Percentiles rank a stretch among this genome's conserved stretches.
These are phyloP conservation scores for Medauroidea extradentata DNA, from an alignment of 1,140 invertebrate species.

Conservation along the genomic window DNA sequence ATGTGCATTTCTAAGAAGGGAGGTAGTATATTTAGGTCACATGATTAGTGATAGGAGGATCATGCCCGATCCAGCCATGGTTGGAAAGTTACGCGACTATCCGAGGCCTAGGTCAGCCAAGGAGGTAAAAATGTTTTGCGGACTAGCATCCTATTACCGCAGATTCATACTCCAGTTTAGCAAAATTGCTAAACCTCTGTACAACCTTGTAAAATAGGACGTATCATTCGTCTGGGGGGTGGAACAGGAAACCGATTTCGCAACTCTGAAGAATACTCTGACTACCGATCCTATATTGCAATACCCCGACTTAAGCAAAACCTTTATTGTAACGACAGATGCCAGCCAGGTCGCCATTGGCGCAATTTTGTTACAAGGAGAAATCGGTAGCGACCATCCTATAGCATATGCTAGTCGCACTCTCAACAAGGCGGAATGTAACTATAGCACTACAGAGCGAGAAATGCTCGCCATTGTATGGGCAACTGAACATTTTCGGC, in stretches of 20 bases:
- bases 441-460: slow-evolving; percentile 44
- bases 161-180: too few species aligned
- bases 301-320: slow-evolving; percentile 2
- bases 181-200: too few species aligned
- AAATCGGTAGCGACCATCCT: slow-evolving; percentile 10
- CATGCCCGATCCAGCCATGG: slow-evolving; percentile 41
- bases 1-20: slow-evolving; percentile 43
- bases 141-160: too few species aligned
- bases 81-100: slow-evolving; percentile 36
- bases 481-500: slow-evolving; percentile 42
- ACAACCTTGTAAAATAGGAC: too few species aligned
- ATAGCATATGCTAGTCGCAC: too few species aligned
- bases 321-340: slow-evolving; percentile 5
- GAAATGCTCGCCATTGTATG: slow-evolving; percentile 51
- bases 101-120: slow-evolving; percentile 38
- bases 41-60: slow-evolving; percentile 40
- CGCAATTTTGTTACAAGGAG: slow-evolving; percentile 16
- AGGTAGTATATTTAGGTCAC: slow-evolving; percentile 45
- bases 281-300: not conserved
- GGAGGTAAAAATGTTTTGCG: slow-evolving; percentile 39
- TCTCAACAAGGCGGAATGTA: slow-evolving; percentile 32
- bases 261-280: slow-evolving; percentile 14
- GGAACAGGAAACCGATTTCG: slow-evolving; percentile 31
- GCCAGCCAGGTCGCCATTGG: slow-evolving; percentile 15
- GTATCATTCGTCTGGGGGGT: slow-evolving; percentile 28